These are phyloP conservation scores for Zonitis immaculata DNA, from an alignment of 2,888 invertebrate genomes.

Conservation along the genomic window DNA sequence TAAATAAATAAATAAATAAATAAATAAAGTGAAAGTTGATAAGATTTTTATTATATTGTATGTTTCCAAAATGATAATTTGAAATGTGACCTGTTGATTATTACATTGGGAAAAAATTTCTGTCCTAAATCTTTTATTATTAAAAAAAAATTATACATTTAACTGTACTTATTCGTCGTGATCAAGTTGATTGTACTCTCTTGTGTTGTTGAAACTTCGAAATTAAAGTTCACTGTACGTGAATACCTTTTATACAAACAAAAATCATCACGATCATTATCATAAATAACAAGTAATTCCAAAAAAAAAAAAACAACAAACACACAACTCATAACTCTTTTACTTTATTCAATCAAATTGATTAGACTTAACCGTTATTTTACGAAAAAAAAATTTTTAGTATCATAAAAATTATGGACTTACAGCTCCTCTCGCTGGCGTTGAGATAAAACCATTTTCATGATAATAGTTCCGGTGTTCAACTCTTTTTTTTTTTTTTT, in stretches of 20 bases:
- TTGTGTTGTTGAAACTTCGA: neutral
- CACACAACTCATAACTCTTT: too few relatives aligned
- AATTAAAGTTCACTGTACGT: neutral
- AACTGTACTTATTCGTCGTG: neutral
- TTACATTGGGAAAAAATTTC: neutral
- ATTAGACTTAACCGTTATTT: too few relatives aligned
- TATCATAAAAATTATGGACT: slow-evolving; percentile 56
- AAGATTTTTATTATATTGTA: too few relatives aligned
- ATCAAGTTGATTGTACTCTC: neutral
- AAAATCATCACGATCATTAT: neutral
- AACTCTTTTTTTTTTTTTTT: slow-evolving; percentile 24
- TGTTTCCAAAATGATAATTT: too few relatives aligned
- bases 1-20: neutral
- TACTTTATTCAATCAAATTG: too few relatives aligned
- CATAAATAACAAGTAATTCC: neutral
- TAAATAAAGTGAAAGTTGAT: neutral
- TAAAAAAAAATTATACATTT: too few relatives aligned
- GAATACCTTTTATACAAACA: neutral
- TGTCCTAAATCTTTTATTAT: neutral
- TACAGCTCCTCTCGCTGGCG: slow-evolving; percentile 99
- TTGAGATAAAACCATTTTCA: slow-evolving; percentile 99
- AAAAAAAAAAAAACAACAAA: too few relatives aligned
- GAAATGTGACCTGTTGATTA: too few relatives aligned
- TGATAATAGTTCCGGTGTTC: slow-evolving; percentile 54
- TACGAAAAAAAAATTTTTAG: too few relatives aligned